Evolutionary conservation across 2,797 vertebrate species (phyloP), one percentile per base, ranked within the genome.

Genomic region (Molossus molossus): DNA sequence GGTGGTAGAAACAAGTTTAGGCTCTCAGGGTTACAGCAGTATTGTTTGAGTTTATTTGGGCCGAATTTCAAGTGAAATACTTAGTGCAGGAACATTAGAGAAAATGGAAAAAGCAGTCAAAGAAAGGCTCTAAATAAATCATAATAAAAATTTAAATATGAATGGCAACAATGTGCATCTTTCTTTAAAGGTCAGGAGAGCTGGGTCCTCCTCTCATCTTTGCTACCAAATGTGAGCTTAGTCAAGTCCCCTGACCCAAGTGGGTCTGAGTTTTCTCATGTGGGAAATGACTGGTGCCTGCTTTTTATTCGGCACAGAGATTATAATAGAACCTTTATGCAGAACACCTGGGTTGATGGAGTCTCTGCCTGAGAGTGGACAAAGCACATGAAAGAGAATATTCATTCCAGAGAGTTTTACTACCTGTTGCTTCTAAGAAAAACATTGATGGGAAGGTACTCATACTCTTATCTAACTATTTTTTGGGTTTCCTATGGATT

Each of bases 91-190:
- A 67, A 77, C 23, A 7, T 80, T 37, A 69, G 27, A 92, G 79
- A 83, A 94, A 80, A 91, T 67, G 11, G 29, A 53, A 72, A 82
- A 73, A 37, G 57, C 27, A 73, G 77, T 87, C 7, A 62, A 92
- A 72, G 27, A 29, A 58, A 77, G 15, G 4, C 33, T 90, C 10
- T 18, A 13, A 62, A 40, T 67, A 48, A 83, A 69, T 55, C 25
- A 14, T 82, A 88, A 53, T 58, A 70, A 40, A 67, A 89, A 27
- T 55, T 29, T 75, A 37, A 81, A 69, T 77, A 45, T 33, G 29
- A n/a, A 57, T 86, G 2, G 11, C n/a, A 70, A 85, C 12, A 25
- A 18, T 14, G 5, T n/a, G 14, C 18, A 23, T 3, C 69, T 73
- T 86, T 88, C 69, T 81, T 76, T 85, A 67, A 70, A 50, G 40